phyloP scores from a whole-genome alignment of 2,113 vertebrate genomes.

The Melanocharis versteri region DNA sequence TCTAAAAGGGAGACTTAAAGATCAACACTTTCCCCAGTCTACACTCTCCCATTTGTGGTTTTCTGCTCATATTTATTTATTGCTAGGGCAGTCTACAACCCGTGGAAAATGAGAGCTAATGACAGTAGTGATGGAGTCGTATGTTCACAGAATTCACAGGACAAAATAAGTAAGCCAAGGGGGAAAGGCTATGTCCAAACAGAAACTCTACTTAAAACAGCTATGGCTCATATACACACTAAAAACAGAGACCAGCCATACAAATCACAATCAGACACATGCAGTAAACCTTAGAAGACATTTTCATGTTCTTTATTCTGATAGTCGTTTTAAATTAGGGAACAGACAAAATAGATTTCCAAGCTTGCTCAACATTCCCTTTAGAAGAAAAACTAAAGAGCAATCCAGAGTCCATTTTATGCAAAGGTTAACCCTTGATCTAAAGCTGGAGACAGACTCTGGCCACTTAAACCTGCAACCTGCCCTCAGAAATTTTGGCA shows the following conservation, averaged over 20 bases:
- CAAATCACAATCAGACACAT: neutral
- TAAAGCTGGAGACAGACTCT: neutral
- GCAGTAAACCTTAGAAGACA: neutral
- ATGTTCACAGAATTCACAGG: neutral
- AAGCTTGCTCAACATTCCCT: neutral
- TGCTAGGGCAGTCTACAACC: neutral
- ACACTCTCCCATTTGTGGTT: neutral
- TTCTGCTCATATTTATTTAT: neutral
- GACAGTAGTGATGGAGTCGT: accelerated
- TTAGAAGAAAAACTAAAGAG: neutral
- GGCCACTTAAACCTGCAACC: neutral
- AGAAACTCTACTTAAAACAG: neutral
- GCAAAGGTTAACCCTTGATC: neutral
- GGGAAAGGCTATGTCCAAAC: neutral
- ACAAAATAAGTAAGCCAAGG: neutral
- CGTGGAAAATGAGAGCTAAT: neutral
- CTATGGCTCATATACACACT: neutral
- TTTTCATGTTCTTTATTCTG: neutral
- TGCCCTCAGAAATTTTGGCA: neutral
- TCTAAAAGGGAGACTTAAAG: neutral
- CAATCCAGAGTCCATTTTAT: neutral
- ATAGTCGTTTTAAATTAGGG: neutral
- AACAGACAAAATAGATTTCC: neutral
- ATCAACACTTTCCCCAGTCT: neutral
- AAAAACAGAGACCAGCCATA: neutral